Base-by-base conservation (phyloP, 1,140 invertebrate genomes). In the Cotesia typhae region DNA sequence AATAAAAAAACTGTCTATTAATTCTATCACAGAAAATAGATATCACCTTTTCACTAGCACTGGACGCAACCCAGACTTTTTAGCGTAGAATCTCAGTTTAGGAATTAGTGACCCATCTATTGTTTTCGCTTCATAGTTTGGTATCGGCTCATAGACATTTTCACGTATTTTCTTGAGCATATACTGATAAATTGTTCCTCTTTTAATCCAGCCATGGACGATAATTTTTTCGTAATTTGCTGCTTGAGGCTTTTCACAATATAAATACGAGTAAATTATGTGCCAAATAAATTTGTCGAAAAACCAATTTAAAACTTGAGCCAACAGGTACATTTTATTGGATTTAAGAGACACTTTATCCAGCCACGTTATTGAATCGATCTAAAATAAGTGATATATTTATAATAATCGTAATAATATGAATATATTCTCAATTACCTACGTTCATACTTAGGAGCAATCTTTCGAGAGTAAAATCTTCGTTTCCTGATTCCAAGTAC, bases 61-160 rank as follows among this genome's bases (percentile, higher is more conserved):
- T 12, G 66, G 66, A 6, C 66, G 66, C 0, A 67, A 4, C 4
- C 66, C 66, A 51, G 53, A 14, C 10, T 67, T 55, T 36, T 67
- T 67, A 4, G 41, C 7, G 59, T 35, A 20, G 20, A 4, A 28
- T 35, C 20, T 37, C 28, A 28, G 28, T 61, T 37, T 4, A 61
- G 10, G 12, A 61, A 35, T 9, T 28, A 20, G 10, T 28, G 28
- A 28, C 28, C 28, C 28, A 28, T 28, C 28, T 28, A 28, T 28
- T 28, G 28, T 28, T 28, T 28, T 28, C 2, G 28, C 28, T 28
- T 28, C 28, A 28, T 28, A 1, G 20, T 28, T 28, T 35, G 5
- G 7, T 61, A 35, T 10, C 17, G 17, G 17, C 12, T 37, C 4
- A 61, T 28, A 61, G 35, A 20, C 20, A 35, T 61, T 12, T 12